These are phyloP conservation scores for Eudemis profundana DNA, from an alignment of 2,888 invertebrate genomes.

Conservation along the genomic window DNA sequence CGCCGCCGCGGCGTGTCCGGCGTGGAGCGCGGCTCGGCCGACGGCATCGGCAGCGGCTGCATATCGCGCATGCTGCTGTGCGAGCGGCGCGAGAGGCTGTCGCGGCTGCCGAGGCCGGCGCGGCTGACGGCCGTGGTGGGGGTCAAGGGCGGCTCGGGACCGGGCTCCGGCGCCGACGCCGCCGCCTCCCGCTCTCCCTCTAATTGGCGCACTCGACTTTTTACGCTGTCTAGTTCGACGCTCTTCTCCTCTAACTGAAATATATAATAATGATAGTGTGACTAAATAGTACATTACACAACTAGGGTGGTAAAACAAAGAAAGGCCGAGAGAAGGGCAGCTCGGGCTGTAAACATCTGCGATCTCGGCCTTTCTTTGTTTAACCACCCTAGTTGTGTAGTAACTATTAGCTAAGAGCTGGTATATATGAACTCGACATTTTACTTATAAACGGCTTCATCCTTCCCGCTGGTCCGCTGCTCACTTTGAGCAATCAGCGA, in stretches of 20 bases:
- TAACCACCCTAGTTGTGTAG: no score
- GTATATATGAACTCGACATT: no score
- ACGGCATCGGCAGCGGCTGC: slow-evolving; percentile 76
- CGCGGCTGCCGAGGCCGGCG: slow-evolving; percentile 60
- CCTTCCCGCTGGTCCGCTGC: no score
- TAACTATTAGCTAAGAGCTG: no score
- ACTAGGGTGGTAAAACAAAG: no score
- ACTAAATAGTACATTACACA: no score
- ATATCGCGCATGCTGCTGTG: slow-evolving; percentile 78
- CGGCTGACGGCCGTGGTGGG: slow-evolving; percentile 64
- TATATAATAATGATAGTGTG: background rate
- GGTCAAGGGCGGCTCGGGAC: slow-evolving; percentile 51
- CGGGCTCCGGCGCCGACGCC: slow-evolving; percentile 50
- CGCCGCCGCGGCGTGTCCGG: slow-evolving; percentile 78
- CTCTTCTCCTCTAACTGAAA: slow-evolving; percentile 92
- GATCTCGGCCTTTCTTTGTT: no score
- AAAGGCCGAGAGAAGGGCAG: no score
- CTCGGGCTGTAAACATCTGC: no score
- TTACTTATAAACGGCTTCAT: no score
- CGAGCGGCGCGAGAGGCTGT: slow-evolving; percentile 58
- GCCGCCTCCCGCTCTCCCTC: slow-evolving; percentile 74
- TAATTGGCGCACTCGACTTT: slow-evolving; percentile 90
- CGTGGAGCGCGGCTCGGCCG: slow-evolving; percentile 78
- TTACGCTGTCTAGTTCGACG: slow-evolving; percentile 93
- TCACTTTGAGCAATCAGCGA: no score